These are phyloP conservation scores for Orchesellides sinensis DNA, from an alignment of 2,888 invertebrate genomes.

Conservation along the genomic window DNA sequence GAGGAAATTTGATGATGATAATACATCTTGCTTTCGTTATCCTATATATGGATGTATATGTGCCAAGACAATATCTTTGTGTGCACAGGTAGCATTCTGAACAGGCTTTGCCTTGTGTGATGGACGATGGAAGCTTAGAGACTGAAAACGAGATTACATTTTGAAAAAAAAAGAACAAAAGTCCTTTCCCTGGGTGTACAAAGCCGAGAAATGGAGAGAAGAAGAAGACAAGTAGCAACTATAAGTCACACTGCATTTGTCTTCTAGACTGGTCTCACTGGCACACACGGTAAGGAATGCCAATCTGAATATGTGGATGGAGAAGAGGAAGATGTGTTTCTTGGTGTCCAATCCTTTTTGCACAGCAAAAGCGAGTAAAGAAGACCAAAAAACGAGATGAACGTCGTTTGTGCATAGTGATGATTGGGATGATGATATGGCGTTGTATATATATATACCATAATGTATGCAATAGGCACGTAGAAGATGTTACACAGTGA, in stretches of 20 bases:
- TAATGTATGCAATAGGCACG: too few relatives aligned
- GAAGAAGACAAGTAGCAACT: background rate
- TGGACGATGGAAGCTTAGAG: slow-evolving; percentile 62
- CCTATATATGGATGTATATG: background rate
- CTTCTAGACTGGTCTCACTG: slow-evolving; percentile 23
- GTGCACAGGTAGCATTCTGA: slow-evolving; percentile 45
- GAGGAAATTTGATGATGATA: slow-evolving; percentile 19
- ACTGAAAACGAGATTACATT: slow-evolving; percentile 57
- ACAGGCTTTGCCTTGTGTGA: slow-evolving; percentile 51
- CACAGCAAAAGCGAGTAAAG: too few relatives aligned
- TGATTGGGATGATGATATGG: background rate
- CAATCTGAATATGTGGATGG: slow-evolving; percentile 4
- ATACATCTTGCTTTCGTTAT: background rate
- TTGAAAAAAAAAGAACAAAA: too few relatives aligned
- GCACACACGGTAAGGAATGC: slow-evolving; percentile 5
- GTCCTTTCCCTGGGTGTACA: background rate
- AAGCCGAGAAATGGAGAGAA: slow-evolving; percentile 16
- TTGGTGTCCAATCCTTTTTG: too few relatives aligned
- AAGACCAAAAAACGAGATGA: too few relatives aligned
- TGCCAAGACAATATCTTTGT: slow-evolving; percentile 21
- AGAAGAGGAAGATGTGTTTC: slow-evolving; percentile 6
- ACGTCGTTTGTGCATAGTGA: too few relatives aligned
- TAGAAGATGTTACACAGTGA: too few relatives aligned
- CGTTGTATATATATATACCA: background rate
- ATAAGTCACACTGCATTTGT: slow-evolving; percentile 30